A percentile compares a stretch with the other conserved stretches of the same genome.
phyloP scores from a whole-genome alignment of 2,113 vertebrate genomes.

The Phalacrocorax pelagicus region DNA sequence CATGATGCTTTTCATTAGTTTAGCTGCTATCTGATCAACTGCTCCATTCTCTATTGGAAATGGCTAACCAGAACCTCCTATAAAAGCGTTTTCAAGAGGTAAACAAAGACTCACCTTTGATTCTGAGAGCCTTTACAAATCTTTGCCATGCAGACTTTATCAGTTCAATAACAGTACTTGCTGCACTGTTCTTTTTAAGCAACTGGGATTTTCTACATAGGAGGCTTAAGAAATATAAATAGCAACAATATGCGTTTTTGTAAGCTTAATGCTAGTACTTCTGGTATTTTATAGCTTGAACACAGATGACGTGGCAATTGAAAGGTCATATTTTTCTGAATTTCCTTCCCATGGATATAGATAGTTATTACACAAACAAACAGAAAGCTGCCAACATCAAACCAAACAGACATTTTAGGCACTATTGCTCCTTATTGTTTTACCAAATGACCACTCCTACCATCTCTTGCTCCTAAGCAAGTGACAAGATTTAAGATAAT shows the following conservation, averaged over 20 bases:
- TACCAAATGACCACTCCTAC: not conserved
- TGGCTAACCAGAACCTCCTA: slow-evolving; percentile 60
- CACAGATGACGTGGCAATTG: not conserved
- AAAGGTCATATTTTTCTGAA: not conserved
- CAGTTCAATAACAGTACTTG: slow-evolving; percentile 1
- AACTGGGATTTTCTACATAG: not conserved
- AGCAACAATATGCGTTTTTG: not conserved
- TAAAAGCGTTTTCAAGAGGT: slow-evolving; percentile 56
- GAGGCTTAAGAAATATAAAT: slow-evolving; percentile 2
- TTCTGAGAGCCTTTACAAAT: slow-evolving; percentile 17
- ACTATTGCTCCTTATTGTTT: not conserved
- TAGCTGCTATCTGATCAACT: slow-evolving; percentile 89
- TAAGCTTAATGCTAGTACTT: not conserved
- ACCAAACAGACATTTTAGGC: not conserved
- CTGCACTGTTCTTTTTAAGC: not conserved
- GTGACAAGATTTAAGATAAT: not conserved
- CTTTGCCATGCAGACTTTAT: slow-evolving; percentile 16
- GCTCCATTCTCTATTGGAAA: slow-evolving; percentile 72
- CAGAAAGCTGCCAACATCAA: not conserved
- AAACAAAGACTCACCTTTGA: slow-evolving; percentile 69
- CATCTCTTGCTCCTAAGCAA: not conserved
- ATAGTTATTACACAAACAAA: not conserved
- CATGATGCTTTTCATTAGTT: slow-evolving; percentile 94
- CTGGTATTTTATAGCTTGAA: not conserved
- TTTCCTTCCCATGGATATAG: not conserved